phyloP scores from a whole-genome alignment of 1,140 invertebrate genomes.

The Coenobita brevimanus region DNA sequence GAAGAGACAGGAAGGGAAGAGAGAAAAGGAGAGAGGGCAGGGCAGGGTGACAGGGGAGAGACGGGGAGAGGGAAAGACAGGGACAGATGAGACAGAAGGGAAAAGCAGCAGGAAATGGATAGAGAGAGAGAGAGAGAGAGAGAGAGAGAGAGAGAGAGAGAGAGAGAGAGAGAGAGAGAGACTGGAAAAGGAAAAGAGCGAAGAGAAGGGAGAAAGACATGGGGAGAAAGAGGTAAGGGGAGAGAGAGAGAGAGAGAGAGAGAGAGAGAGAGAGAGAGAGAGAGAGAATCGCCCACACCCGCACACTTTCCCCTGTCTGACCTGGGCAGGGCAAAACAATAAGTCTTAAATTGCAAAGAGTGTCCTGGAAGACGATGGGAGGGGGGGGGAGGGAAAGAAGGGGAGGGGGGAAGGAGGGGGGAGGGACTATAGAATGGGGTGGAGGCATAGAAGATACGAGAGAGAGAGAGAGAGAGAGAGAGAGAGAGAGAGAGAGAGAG shows the following conservation, averaged over 20 bases:
- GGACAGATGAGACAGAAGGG: neutral
- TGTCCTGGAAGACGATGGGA: too few species aligned
- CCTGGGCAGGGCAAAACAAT: too few species aligned
- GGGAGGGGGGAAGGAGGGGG: too few species aligned
- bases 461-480: too few species aligned
- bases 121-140: constrained; percentile 8
- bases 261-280: neutral
- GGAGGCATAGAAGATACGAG: too few species aligned
- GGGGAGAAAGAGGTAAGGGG: neutral
- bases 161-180: neutral
- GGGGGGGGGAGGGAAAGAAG: too few species aligned
- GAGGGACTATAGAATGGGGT: too few species aligned
- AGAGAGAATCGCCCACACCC: neutral
- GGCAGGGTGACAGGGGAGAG: neutral
- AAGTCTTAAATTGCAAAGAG: too few species aligned
- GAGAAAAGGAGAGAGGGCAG: neutral
- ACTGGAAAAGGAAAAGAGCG: neutral
- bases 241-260: neutral
- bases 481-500: too few species aligned
- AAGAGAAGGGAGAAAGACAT: too few species aligned
- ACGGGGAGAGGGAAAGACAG: neutral
- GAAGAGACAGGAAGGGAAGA: neutral
- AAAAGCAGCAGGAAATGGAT: neutral
- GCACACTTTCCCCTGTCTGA: too few species aligned
- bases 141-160: neutral